Base-by-base conservation (phyloP, 2,797 vertebrate species). In the Florisuga fusca region DNA sequence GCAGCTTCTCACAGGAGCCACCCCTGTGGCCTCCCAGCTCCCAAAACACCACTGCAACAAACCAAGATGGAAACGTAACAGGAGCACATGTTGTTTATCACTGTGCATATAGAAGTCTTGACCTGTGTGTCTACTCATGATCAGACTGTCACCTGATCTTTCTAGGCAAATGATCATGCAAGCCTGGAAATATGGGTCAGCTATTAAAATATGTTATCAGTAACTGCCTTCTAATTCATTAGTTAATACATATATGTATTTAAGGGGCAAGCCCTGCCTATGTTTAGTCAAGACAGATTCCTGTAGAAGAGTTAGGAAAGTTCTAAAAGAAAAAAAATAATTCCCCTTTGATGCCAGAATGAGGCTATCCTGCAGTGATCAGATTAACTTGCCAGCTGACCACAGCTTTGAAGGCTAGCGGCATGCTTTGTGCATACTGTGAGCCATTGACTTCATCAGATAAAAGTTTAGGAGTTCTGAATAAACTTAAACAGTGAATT, bases 301-400 rank as follows among this genome's bases (percentile, higher is more conserved):
- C 79, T 81, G 68, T 74, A 94, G 77, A 86, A 95, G 63, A 86
- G 81, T 33, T 50, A 79, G 58, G 81, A 91, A 91, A 79, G 66
- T 83, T 90, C n/a, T 82, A 7, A 90, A 93, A 92, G 88, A 80
- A 59, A 71, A 46, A 41, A 36, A 36, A 38, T 83, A 92, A 83
- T 95, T 77, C 63, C 97, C 68, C 97, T 98, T 98, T 98, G 97
- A 97, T 98, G 95, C 59, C 1, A 88, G 79, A 90, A 77, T 92
- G 74, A 91, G 92, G 93, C 89, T 96, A 34, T 95, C 98, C 97
- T 94, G 89, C 88, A 92, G 97, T 46, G 97, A 95, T 95, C 87
- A 96, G 94, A 95, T 94, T 94, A 92, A 89, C 26, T 93, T 94
- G 97, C 97, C 97, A 98, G 91, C 51, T 72, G 63, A 89, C 91